Conservation (phyloP, 1,140 invertebrate species). For the Apocrypta bakeri region DNA sequence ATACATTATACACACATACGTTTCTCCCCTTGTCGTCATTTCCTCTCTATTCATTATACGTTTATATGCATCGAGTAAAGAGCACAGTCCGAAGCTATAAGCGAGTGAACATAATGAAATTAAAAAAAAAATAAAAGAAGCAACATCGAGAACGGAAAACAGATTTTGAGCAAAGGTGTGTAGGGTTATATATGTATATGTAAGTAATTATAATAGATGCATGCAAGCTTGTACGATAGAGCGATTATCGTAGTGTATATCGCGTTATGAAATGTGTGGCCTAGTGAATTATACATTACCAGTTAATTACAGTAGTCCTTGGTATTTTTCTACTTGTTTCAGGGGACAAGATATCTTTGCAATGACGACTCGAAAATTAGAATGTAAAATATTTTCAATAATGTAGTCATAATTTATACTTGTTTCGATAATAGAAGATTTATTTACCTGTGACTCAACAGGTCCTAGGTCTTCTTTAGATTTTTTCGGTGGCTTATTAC, state of each 20-base stretch:
- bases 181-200: not conserved
- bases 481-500: no score
- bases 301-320: not conserved
- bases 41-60: not conserved
- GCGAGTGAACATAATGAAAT: not conserved
- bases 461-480: no score
- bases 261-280: not conserved
- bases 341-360: no score
- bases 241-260: not conserved
- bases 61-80: not conserved
- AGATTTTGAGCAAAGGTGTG: not conserved
- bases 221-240: not conserved
- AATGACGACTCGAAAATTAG: no score
- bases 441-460: no score
- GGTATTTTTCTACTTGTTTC: not conserved
- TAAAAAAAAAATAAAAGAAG: not conserved
- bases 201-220: no score
- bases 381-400: no score
- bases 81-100: not conserved
- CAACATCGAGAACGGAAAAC: not conserved
- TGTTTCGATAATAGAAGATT: no score
- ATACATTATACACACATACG: not conserved
- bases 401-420: no score
- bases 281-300: not conserved
- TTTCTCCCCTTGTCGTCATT: constrained; percentile 14